phyloP scores from a whole-genome alignment of 2,888 invertebrate species.

The Lasius fuliginosus region DNA sequence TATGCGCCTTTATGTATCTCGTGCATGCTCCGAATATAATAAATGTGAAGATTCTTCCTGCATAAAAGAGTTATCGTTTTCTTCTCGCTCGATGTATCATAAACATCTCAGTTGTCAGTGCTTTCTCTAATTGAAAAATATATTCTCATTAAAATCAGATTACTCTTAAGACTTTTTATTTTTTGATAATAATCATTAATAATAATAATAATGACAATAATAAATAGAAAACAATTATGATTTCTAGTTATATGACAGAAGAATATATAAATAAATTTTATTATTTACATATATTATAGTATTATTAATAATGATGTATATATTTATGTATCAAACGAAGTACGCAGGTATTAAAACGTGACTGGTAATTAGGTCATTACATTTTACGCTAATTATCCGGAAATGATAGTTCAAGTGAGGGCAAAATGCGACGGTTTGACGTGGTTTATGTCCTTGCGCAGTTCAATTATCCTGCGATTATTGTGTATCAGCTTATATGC shows the following conservation, averaged over 20 bases:
- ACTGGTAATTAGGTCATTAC: not conserved
- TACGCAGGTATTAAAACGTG: not conserved
- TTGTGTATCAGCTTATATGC: not conserved
- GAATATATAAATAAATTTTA: slow-evolving; percentile 32
- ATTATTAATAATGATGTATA: slow-evolving; percentile 10
- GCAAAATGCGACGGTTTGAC: slow-evolving; percentile 23
- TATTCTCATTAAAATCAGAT: not conserved
- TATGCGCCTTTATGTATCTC: not conserved
- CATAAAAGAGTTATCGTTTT: not conserved
- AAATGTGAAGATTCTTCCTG: not conserved
- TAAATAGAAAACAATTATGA: slow-evolving; percentile 9
- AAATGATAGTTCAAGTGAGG: slow-evolving; percentile 8
- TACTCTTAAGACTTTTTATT: not conserved
- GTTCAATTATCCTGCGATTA: slow-evolving; percentile 18
- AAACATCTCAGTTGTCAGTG: not conserved
- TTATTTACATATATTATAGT: not conserved
- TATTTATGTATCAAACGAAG: not conserved
- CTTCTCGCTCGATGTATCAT: not conserved
- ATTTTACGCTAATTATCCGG: slow-evolving; percentile 6
- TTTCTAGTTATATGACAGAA: not conserved
- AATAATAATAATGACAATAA: not conserved
- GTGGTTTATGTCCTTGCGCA: slow-evolving; percentile 25
- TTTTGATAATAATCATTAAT: not conserved
- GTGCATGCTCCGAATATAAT: not conserved
- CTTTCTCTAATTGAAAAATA: not conserved